Conservation (phyloP, 1,140 invertebrate genomes). For the Yoshiicerus persimilis region DNA sequence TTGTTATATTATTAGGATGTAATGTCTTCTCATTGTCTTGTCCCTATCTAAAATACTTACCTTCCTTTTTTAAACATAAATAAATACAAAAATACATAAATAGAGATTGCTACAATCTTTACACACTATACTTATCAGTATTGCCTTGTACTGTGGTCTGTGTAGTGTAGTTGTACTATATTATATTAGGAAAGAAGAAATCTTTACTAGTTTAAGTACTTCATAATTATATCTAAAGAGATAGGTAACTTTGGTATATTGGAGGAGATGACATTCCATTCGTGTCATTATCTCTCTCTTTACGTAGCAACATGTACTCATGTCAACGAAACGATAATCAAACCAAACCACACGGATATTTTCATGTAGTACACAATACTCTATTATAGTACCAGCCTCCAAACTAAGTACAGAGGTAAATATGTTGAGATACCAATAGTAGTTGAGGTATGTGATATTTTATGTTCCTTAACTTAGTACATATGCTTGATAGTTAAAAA, state of each 20-base stretch:
- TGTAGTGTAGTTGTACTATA: background rate
- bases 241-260: background rate
- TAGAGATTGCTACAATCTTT: background rate
- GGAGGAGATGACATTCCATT: background rate
- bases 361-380: background rate
- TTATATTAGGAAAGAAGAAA: background rate
- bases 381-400: background rate
- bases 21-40: too few relatives aligned
- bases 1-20: background rate
- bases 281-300: constrained; percentile 9
- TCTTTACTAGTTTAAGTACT: background rate
- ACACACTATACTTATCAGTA: too few relatives aligned
- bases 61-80: background rate
- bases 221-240: background rate
- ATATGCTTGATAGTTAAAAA: background rate
- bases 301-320: background rate
- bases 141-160: too few relatives aligned
- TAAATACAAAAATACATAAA: too few relatives aligned
- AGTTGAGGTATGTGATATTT: background rate
- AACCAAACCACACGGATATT: background rate
- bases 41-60: background rate
- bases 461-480: background rate
- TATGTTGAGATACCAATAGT: too few relatives aligned
- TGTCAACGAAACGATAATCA: background rate
- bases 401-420: background rate